Conservation (phyloP, 64 coral and sea anemone species). For the Montipora capricornis region DNA sequence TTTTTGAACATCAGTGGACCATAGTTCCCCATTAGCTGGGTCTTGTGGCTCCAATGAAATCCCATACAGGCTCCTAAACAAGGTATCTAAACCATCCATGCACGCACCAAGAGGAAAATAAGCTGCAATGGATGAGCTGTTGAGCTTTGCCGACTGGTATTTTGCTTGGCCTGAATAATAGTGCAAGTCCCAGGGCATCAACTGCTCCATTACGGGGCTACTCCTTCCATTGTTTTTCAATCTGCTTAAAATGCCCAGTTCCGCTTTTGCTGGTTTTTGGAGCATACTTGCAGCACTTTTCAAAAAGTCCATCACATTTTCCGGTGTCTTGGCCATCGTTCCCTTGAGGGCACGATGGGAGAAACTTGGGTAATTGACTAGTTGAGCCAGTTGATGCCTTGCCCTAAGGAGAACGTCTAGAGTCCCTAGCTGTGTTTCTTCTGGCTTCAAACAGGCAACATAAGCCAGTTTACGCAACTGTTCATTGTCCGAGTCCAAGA, state of each 20-base stretch:
- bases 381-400: slow-evolving; percentile 81
- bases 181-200: slow-evolving; percentile 97
- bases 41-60: slow-evolving; percentile 82
- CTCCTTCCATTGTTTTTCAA: slow-evolving; percentile 64
- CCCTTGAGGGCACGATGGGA: slow-evolving; percentile 83
- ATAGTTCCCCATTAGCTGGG: slow-evolving; percentile 84
- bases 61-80: slow-evolving; percentile 88
- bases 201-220: slow-evolving; percentile 8
- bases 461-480: slow-evolving; percentile 81
- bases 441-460: slow-evolving; percentile 71
- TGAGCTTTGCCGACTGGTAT: slow-evolving; percentile 71
- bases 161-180: slow-evolving; percentile 90
- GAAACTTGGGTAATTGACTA: slow-evolving; percentile 88
- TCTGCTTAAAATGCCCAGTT: slow-evolving; percentile 76
- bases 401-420: slow-evolving; percentile 74
- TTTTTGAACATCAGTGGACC: slow-evolving; percentile 93
- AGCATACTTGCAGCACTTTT: slow-evolving; percentile 73
- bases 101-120: slow-evolving; percentile 97
- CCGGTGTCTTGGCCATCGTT: slow-evolving; percentile 92
- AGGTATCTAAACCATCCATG: slow-evolving; percentile 90
- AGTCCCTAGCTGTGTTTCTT: slow-evolving; percentile 57
- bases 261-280: slow-evolving; percentile 76
- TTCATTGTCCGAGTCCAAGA: slow-evolving; percentile 80
- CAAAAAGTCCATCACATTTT: slow-evolving; percentile 91
- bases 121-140: slow-evolving; percentile 71